Conservation (phyloP, 2,888 invertebrate genomes). For the Parnassius apollo region DNA sequence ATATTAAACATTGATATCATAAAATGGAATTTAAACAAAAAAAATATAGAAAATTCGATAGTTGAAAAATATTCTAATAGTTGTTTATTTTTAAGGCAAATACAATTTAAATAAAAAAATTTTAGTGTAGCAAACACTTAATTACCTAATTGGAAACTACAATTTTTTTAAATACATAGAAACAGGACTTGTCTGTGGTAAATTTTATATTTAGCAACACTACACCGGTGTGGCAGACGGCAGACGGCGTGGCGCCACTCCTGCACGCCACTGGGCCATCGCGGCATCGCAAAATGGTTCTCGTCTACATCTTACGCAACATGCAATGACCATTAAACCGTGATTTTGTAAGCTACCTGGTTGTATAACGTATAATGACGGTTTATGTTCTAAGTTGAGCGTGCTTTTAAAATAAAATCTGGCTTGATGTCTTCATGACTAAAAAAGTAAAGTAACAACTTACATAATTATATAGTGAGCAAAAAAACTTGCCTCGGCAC, state of each 20-base stretch:
- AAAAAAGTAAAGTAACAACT: too few relatives aligned
- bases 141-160: too few relatives aligned
- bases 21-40: too few relatives aligned
- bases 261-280: constrained; percentile 35
- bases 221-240: constrained; percentile 34
- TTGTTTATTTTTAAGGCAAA: too few relatives aligned
- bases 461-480: too few relatives aligned
- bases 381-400: not conserved
- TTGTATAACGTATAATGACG: constrained; percentile 2
- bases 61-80: too few relatives aligned
- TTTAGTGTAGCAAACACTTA: too few relatives aligned
- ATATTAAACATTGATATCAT: too few relatives aligned
- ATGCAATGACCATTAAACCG: constrained; percentile 18
- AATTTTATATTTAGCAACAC: constrained; percentile 13
- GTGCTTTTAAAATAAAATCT: not conserved
- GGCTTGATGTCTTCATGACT: too few relatives aligned
- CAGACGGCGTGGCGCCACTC: constrained; percentile 44
- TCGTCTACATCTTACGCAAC: constrained; percentile 30
- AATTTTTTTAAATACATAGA: not conserved
- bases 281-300: constrained; percentile 33
- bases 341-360: constrained; percentile 3
- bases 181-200: constrained; percentile 9
- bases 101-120: too few relatives aligned
- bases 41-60: too few relatives aligned
- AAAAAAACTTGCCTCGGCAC: too few relatives aligned